Evolutionary conservation across 2,888 invertebrate genomes (phyloP).

Genomic region (Zaprionus bogoriensis): DNA sequence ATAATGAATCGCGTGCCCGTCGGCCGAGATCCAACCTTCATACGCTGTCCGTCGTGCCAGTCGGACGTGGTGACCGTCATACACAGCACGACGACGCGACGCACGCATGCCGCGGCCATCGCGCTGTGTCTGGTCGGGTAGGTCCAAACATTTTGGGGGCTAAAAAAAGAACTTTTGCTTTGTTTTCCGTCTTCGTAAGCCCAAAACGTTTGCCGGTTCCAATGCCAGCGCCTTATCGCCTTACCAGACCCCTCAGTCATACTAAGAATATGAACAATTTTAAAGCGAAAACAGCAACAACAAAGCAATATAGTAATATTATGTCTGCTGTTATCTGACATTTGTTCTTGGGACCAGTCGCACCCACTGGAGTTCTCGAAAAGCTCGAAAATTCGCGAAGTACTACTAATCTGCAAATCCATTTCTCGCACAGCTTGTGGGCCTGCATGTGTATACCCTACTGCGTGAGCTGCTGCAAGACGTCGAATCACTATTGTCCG

Average conservation of each 20-base stretch:
- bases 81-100: background rate
- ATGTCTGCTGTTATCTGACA: background rate
- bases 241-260: background rate
- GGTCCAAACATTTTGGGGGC: background rate
- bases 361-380: background rate
- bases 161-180: background rate
- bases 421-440: constrained; percentile 31
- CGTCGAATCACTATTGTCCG: constrained; percentile 37
- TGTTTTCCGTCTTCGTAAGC: no score
- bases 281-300: background rate
- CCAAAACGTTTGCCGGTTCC: background rate
- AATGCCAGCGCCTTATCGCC: background rate
- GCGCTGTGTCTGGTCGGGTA: constrained; percentile 34
- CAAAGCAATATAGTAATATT: background rate
- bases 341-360: background rate
- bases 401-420: constrained; percentile 22
- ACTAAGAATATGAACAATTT: no score
- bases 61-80: constrained; percentile 40
- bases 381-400: background rate
- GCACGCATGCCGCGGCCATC: constrained; percentile 28
- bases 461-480: constrained; percentile 38
- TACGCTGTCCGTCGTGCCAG: constrained; percentile 38
- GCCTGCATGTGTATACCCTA: constrained; percentile 42
- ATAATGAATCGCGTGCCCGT: constrained; percentile 10
- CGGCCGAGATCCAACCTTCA: constrained; percentile 35